A percentile compares a stretch with the other conserved stretches of the same genome.
These are phyloP conservation scores for Helicoverpa zea DNA, from an alignment of 1,140 invertebrate genomes.

Conservation along the genomic window DNA sequence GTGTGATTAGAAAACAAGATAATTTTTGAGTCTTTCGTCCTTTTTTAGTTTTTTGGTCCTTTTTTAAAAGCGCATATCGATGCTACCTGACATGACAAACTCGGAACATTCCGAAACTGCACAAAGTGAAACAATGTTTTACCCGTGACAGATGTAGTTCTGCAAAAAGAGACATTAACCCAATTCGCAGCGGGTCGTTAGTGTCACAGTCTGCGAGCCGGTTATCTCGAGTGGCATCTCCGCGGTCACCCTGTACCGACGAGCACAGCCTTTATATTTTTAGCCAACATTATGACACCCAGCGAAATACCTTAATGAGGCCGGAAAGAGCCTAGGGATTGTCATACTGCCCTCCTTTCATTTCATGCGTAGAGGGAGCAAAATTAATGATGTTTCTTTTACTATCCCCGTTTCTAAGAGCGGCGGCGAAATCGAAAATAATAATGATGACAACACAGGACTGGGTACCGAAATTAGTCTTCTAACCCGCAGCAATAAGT, in stretches of 20 bases:
- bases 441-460: constrained; percentile 16
- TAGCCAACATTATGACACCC: constrained; percentile 33
- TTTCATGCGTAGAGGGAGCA: constrained; percentile 5
- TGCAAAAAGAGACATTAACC: constrained; percentile 60
- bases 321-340: constrained; percentile 33
- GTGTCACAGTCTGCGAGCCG: constrained; percentile 45
- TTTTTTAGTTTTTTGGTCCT: neutral
- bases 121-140: constrained; percentile 43
- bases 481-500: neutral
- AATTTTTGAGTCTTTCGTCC: neutral
- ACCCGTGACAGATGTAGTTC: constrained; percentile 48
- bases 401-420: constrained; percentile 22
- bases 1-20: too few species aligned
- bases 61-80: neutral
- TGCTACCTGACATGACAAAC: neutral
- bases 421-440: constrained; percentile 2
- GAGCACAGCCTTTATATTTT: constrained; percentile 40
- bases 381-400: constrained; percentile 40
- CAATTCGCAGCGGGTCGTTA: constrained; percentile 58
- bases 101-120: constrained; percentile 6
- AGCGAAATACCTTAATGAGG: constrained; percentile 33
- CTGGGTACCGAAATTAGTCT: neutral
- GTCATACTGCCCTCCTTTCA: constrained; percentile 5
- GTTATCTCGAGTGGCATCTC: constrained; percentile 48
- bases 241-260: constrained; percentile 21